phyloP scores from a whole-genome alignment of 1,140 invertebrate genomes.

The Polypedilum pembai region DNA sequence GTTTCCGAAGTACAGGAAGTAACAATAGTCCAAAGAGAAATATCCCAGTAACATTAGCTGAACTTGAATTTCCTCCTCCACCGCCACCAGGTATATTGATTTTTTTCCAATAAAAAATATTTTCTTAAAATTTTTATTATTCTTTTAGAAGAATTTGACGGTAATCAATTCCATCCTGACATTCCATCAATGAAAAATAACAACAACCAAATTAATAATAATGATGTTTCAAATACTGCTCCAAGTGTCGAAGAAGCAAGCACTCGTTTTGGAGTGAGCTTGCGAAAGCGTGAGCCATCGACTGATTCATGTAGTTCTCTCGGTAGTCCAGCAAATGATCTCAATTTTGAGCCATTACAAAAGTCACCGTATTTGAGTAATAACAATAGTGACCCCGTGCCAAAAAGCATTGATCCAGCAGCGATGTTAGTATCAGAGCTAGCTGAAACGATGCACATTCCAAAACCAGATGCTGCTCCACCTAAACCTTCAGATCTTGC shows the following conservation, averaged over 20 bases:
- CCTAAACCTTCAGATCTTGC: constrained; percentile 31
- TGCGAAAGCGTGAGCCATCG: constrained; percentile 58
- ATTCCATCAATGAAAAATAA: constrained; percentile 32
- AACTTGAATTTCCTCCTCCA: constrained; percentile 78
- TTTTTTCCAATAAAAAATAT: constrained; percentile 6
- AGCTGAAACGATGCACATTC: constrained; percentile 54
- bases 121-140: no score
- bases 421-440: constrained; percentile 70
- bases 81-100: constrained; percentile 60
- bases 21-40: constrained; percentile 52
- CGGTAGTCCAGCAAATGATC: constrained; percentile 35
- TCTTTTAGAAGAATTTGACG: constrained; percentile 29
- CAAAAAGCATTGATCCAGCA: constrained; percentile 67
- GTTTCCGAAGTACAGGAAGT: constrained; percentile 38
- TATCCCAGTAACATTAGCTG: constrained; percentile 53
- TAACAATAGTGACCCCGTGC: constrained; percentile 44
- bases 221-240: constrained; percentile 55
- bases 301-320: constrained; percentile 51
- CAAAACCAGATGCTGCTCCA: constrained; percentile 35
- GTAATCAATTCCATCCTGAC: constrained; percentile 33
- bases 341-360: constrained; percentile 33
- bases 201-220: constrained; percentile 38
- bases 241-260: constrained; percentile 62
- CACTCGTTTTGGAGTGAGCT: constrained; percentile 61
- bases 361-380: constrained; percentile 36